These are phyloP conservation scores for Caenorhabditis angaria DNA, from an alignment of 2,888 invertebrate genomes.

Conservation along the genomic window DNA sequence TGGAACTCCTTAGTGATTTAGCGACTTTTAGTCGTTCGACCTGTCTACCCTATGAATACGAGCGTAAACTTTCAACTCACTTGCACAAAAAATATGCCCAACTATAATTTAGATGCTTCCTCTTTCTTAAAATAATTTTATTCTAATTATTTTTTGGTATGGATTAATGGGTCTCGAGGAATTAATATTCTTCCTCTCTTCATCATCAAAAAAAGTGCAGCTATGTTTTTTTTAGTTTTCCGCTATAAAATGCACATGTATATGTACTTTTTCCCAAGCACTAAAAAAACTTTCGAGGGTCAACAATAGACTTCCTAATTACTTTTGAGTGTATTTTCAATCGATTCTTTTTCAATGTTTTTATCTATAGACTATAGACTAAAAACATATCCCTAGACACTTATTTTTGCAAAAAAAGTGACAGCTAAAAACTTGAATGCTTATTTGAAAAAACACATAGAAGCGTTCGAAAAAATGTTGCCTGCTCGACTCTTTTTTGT, in stretches of 20 bases:
- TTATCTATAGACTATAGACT: not conserved
- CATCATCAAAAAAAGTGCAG: too few relatives aligned
- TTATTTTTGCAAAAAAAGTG: constrained; percentile 1
- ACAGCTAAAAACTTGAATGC: not conserved
- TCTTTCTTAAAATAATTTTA: too few relatives aligned
- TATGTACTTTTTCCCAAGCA: not conserved
- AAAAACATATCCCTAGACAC: not conserved
- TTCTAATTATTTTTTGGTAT: too few relatives aligned
- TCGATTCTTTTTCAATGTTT: not conserved
- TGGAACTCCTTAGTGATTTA: too few relatives aligned
- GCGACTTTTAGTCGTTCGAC: too few relatives aligned
- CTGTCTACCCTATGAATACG: too few relatives aligned
- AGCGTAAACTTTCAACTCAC: too few relatives aligned
- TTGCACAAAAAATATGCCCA: too few relatives aligned
- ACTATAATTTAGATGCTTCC: too few relatives aligned
- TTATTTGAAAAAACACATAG: constrained; percentile 1
- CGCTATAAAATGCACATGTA: not conserved
- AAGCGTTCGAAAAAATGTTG: constrained; percentile 4
- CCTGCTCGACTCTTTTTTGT: not conserved
- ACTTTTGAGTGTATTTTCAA: not conserved
- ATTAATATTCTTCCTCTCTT: too few relatives aligned
- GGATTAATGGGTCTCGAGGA: too few relatives aligned
- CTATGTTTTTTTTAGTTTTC: too few relatives aligned
- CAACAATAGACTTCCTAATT: constrained; percentile 1
- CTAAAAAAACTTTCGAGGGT: not conserved